phyloP scores from a whole-genome alignment of 2,113 vertebrate genomes.

The Rhinoderma darwinii region DNA sequence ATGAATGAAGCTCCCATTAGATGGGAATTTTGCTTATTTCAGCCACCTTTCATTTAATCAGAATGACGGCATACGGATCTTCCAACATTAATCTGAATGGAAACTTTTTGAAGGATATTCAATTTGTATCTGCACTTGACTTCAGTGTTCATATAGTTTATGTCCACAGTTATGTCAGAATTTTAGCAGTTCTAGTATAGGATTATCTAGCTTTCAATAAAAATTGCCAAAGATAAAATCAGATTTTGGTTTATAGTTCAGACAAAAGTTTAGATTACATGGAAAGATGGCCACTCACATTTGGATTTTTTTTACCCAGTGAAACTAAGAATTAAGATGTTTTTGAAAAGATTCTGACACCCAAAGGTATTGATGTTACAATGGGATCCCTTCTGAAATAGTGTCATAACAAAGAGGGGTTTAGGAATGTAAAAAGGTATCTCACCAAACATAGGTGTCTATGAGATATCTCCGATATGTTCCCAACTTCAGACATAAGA shows the following conservation, averaged over 20 bases:
- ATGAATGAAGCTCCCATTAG: constrained; percentile 81
- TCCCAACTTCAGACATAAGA: too few relatives aligned
- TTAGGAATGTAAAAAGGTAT: too few relatives aligned
- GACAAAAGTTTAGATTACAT: not conserved
- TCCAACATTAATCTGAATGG: not conserved
- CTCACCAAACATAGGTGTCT: too few relatives aligned
- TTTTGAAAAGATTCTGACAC: too few relatives aligned
- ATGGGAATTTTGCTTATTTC: constrained; percentile 76
- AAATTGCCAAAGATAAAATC: not conserved
- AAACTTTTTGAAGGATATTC: not conserved
- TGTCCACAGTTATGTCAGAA: not conserved
- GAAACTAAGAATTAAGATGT: too few relatives aligned
- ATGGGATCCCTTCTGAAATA: too few relatives aligned
- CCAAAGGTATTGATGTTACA: too few relatives aligned
- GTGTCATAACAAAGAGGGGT: too few relatives aligned
- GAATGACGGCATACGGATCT: not conserved
- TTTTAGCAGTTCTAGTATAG: not conserved
- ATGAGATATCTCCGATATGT: too few relatives aligned
- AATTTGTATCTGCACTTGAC: not conserved
- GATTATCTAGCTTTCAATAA: not conserved
- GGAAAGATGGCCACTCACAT: not conserved
- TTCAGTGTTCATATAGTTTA: not conserved
- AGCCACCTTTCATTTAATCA: constrained; percentile 54
- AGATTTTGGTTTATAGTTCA: not conserved
- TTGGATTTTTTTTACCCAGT: not conserved